A percentile compares a stretch with the other conserved stretches of the same genome.
These are phyloP conservation scores for Theocolax elegans DNA, from an alignment of 1,140 invertebrate genomes.

Conservation along the genomic window DNA sequence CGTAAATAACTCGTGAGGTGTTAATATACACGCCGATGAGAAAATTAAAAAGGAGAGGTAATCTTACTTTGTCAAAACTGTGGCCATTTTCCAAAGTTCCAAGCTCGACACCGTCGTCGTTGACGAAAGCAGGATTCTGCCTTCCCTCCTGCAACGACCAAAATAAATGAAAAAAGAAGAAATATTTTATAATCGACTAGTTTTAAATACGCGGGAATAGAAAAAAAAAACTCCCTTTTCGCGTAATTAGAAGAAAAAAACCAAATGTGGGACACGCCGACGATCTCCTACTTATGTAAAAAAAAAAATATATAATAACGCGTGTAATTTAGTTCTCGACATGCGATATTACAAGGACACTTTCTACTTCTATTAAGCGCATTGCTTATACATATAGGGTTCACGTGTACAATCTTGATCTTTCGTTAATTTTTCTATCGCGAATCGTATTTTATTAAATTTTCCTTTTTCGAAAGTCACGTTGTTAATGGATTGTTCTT, in stretches of 20 bases:
- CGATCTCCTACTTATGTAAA: not conserved
- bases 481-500: no score
- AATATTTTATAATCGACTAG: not conserved
- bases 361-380: not conserved
- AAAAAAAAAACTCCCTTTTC: no score
- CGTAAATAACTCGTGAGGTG: no score
- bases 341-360: conserved; percentile 3
- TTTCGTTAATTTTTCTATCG: no score
- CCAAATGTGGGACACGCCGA: no score
- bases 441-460: no score
- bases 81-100: conserved; percentile 11
- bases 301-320: not conserved
- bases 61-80: not conserved
- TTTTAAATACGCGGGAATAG: not conserved
- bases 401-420: no score
- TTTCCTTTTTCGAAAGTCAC: no score
- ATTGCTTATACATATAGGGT: no score
- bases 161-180: conserved; percentile 12
- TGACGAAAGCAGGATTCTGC: conserved; percentile 53
- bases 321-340: not conserved
- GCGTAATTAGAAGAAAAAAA: no score
- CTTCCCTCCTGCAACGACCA: conserved; percentile 54
- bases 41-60: conserved; percentile 6
- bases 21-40: no score
- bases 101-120: conserved; percentile 52